Evolutionary conservation across 2,113 vertebrate genomes (phyloP).

Genomic region (Argyrosomus japonicus): DNA sequence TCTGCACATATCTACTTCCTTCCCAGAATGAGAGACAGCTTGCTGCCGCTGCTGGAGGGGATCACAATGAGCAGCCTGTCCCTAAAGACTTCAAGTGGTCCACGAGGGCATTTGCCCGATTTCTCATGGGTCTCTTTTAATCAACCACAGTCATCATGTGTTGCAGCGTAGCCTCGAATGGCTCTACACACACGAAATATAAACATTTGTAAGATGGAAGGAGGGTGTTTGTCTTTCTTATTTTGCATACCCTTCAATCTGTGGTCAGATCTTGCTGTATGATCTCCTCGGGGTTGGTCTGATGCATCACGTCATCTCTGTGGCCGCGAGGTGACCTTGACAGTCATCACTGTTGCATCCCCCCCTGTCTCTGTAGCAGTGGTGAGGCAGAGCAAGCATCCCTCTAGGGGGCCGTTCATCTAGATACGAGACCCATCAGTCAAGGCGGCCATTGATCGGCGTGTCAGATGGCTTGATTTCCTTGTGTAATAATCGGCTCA

Average conservation of each 20-base stretch:
- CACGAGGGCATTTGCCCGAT: constrained; percentile 52
- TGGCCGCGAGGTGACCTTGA: constrained; percentile 72
- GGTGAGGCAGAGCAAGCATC: constrained; percentile 46
- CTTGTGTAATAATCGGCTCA: constrained; percentile 78
- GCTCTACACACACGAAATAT: constrained; percentile 6
- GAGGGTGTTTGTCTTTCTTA: not conserved
- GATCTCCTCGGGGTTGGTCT: constrained; percentile 45
- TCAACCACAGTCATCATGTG: constrained; percentile 38
- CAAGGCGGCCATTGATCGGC: constrained; percentile 78
- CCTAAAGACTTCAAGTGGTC: constrained; percentile 43
- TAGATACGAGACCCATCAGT: constrained; percentile 81
- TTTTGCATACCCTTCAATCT: constrained; percentile 22
- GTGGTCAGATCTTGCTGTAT: constrained; percentile 21
- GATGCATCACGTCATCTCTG: constrained; percentile 42
- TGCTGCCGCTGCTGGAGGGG: constrained; percentile 60
- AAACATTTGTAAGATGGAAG: constrained; percentile 3
- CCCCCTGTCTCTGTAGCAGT: constrained; percentile 49
- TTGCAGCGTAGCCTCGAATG: not conserved
- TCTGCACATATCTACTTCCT: constrained; percentile 63
- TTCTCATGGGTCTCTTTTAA: constrained; percentile 47
- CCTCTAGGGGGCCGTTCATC: constrained; percentile 77
- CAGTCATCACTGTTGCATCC: constrained; percentile 39
- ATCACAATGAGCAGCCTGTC: constrained; percentile 59
- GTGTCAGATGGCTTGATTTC: constrained; percentile 81
- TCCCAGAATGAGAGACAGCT: constrained; percentile 68